phyloP scores from a whole-genome alignment of 2,113 vertebrate genomes.

The Mungos mungo region DNA sequence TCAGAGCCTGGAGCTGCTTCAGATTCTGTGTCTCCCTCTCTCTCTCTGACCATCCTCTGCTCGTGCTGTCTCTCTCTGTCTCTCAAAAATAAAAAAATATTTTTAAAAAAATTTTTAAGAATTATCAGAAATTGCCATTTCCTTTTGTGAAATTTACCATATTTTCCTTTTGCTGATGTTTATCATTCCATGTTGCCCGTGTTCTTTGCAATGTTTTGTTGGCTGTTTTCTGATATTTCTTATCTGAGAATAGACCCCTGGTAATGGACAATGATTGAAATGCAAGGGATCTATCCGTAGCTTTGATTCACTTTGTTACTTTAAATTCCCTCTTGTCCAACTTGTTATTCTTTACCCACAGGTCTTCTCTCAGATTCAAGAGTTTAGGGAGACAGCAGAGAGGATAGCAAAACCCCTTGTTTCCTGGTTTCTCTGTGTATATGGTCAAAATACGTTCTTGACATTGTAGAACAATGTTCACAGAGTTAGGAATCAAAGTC shows the following conservation, averaged over 20 bases:
- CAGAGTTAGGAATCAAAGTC: background rate
- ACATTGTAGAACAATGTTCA: background rate
- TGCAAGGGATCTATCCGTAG: background rate
- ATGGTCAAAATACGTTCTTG: accelerated
- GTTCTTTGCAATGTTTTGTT: background rate
- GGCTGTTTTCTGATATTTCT: background rate
- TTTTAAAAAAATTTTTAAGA: too few species aligned
- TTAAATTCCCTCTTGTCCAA: background rate
- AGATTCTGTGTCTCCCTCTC: too few species aligned
- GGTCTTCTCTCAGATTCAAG: background rate
- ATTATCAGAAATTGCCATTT: background rate
- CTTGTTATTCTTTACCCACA: background rate
- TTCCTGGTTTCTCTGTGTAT: accelerated
- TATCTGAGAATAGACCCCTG: background rate
- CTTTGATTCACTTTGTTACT: background rate
- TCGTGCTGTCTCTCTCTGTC: too few species aligned
- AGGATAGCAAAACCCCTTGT: background rate
- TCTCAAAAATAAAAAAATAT: too few species aligned
- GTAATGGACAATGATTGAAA: background rate
- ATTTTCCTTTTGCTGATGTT: background rate
- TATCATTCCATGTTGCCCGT: background rate
- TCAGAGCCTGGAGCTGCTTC: too few species aligned
- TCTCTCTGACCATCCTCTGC: too few species aligned
- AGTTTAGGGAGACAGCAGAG: background rate
- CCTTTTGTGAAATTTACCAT: background rate